Evolutionary conservation across 2,797 vertebrate species (phyloP).

Genomic region (Tarsius wallacei): DNA sequence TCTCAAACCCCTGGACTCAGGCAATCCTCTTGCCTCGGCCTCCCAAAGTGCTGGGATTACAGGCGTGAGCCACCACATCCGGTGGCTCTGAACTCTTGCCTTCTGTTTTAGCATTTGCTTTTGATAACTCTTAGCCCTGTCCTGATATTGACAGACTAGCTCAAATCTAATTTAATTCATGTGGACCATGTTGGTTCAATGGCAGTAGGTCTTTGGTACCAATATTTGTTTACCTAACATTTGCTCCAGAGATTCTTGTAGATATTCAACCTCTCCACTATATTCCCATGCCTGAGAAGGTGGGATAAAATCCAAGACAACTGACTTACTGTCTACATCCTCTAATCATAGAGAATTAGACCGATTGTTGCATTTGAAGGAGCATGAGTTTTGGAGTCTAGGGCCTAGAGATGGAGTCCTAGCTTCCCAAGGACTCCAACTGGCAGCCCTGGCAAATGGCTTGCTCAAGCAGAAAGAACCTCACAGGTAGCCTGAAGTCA

Average conservation of each 20-base stretch:
- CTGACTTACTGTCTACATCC: not conserved
- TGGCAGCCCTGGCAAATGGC: not conserved
- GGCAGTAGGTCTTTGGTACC: slow-evolving; percentile 24
- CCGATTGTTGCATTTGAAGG: not conserved
- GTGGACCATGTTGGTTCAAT: not conserved
- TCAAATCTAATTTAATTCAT: not conserved
- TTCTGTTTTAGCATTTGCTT: not conserved
- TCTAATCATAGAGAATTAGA: not conserved
- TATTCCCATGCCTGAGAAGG: not conserved
- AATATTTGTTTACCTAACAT: slow-evolving; percentile 3
- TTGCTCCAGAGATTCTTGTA: not conserved
- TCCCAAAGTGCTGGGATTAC: too few species aligned
- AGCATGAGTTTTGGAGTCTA: not conserved
- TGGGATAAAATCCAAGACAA: not conserved
- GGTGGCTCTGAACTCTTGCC: not conserved
- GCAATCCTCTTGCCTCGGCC: too few species aligned
- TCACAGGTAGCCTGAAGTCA: not conserved
- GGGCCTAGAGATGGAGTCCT: not conserved
- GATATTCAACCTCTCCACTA: not conserved
- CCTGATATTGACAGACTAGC: not conserved
- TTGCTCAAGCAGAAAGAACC: not conserved
- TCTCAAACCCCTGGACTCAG: too few species aligned
- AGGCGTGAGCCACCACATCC: too few species aligned
- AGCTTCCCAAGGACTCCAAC: not conserved
- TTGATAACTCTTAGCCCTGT: not conserved